Evolutionary conservation across 2,797 vertebrate species (phyloP).

Genomic region (Merluccius polli): DNA sequence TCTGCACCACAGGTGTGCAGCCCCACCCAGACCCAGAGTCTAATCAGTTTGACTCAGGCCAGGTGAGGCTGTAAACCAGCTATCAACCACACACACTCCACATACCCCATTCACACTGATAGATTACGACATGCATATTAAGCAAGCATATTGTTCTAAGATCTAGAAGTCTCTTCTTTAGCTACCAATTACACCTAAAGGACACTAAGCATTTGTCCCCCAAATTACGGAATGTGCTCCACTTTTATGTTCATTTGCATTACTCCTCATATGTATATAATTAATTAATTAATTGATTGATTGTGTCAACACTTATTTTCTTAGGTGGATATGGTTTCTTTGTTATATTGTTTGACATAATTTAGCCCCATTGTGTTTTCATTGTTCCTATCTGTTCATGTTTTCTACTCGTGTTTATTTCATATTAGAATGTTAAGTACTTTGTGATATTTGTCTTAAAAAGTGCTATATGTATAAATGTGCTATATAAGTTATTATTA

Average conservation of each 20-base stretch:
- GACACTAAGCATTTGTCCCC: neutral
- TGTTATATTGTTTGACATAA: neutral
- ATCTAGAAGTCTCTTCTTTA: neutral
- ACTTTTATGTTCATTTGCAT: neutral
- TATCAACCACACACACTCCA: no score
- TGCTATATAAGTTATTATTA: neutral
- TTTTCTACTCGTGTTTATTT: neutral
- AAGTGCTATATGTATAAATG: no score
- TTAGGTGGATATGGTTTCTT: neutral
- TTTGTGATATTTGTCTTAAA: no score
- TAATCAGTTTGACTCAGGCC: no score
- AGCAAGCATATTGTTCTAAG: no score
- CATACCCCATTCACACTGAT: no score
- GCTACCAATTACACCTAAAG: neutral
- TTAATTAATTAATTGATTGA: neutral
- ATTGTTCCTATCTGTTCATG: neutral
- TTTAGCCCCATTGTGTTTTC: neutral
- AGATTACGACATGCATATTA: no score
- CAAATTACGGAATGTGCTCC: neutral
- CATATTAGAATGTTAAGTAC: neutral
- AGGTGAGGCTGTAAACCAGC: no score
- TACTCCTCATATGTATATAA: neutral
- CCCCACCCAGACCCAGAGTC: no score
- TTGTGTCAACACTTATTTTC: neutral
- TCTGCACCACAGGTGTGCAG: no score